phyloP scores from a whole-genome alignment of 2,888 invertebrate species.

The Ornithoptera priamus region DNA sequence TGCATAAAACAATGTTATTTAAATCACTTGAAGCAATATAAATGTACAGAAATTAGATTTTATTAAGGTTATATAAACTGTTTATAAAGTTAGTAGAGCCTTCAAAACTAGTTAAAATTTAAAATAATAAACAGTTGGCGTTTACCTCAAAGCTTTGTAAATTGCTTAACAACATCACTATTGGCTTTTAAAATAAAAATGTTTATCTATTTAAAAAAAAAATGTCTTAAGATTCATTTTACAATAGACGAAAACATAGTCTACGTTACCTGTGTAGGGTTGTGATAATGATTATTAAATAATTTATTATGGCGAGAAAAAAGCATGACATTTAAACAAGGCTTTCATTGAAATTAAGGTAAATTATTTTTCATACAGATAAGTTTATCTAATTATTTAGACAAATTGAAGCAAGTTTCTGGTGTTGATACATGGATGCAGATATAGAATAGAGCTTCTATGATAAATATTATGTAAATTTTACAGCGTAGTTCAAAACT shows the following conservation, averaged over 20 bases:
- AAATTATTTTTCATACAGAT: not conserved
- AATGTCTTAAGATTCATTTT: not conserved
- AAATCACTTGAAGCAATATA: too few species aligned
- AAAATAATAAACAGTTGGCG: not conserved
- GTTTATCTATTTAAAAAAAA: not conserved
- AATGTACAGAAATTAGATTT: not conserved
- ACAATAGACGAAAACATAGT: not conserved
- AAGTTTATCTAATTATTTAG: not conserved
- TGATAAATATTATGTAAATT: slow-evolving; percentile 8
- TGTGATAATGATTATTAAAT: not conserved
- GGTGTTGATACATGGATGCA: not conserved
- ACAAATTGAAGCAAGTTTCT: not conserved
- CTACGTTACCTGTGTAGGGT: not conserved
- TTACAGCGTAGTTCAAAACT: slow-evolving; percentile 2
- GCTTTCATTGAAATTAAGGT: not conserved
- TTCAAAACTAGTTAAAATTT: not conserved
- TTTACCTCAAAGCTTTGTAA: not conserved
- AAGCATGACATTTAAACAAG: not conserved
- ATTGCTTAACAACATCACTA: not conserved
- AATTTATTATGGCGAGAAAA: not conserved
- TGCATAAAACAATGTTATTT: too few species aligned
- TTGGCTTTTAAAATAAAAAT: not conserved
- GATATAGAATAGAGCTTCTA: not conserved
- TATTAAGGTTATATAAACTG: not conserved
- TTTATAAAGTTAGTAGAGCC: not conserved